Evolutionary conservation across 2,113 vertebrate species (phyloP).

Genomic region (Platichthys stellatus): DNA sequence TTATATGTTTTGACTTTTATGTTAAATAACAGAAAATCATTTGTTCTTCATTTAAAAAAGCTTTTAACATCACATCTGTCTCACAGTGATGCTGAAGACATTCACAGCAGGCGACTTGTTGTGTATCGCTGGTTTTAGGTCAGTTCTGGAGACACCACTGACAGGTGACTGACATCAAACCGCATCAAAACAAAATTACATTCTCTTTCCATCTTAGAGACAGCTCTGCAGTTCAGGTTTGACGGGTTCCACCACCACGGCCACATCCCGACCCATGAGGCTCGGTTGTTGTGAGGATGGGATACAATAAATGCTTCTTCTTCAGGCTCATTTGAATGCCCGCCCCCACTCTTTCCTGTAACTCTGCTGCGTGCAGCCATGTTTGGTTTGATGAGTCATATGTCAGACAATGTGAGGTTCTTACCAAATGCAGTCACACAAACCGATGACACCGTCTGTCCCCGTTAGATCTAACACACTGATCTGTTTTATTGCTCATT

Average conservation of each 20-base stretch:
- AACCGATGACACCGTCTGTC: not conserved
- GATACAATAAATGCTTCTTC: not conserved
- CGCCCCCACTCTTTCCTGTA: not conserved
- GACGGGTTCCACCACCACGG: too few relatives aligned
- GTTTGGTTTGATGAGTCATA: constrained; percentile 44
- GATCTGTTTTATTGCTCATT: too few relatives aligned
- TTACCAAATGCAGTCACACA: constrained; percentile 46
- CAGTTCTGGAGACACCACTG: not conserved
- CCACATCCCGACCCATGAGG: not conserved
- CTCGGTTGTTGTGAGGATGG: not conserved
- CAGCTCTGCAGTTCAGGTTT: too few relatives aligned
- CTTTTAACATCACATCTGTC: too few relatives aligned
- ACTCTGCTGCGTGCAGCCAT: not conserved
- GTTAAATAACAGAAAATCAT: too few relatives aligned
- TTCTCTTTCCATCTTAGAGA: too few relatives aligned
- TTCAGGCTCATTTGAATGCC: constrained; percentile 11
- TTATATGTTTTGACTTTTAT: too few relatives aligned
- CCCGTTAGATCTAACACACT: too few relatives aligned
- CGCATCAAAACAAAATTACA: not conserved
- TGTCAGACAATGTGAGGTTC: not conserved
- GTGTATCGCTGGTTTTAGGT: too few relatives aligned
- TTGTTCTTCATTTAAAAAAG: too few relatives aligned
- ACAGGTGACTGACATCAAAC: not conserved
- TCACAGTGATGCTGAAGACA: too few relatives aligned
- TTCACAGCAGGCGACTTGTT: too few relatives aligned